Percentiles rank a stretch among this genome's conserved stretches.
Evolutionary conservation across 2,888 invertebrate genomes (phyloP).

Genomic region (Hylaea fasciaria): DNA sequence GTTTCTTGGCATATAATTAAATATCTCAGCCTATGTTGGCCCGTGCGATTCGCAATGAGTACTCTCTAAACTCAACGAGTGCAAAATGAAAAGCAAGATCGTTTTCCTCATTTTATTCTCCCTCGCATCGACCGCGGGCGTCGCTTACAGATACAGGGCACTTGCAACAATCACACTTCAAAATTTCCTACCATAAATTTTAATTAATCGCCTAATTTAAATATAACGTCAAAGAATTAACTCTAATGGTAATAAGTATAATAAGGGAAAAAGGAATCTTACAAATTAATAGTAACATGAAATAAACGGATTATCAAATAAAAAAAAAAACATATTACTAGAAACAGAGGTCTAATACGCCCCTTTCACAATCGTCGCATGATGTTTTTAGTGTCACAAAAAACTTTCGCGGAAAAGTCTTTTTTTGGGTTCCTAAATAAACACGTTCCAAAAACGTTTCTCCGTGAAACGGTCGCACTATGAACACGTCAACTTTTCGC

Average conservation of each 20-base stretch:
- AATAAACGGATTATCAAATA: conserved; percentile 64
- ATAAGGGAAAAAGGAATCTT: conserved; percentile 69
- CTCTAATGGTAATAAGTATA: conserved; percentile 72
- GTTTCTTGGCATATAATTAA: too few species aligned
- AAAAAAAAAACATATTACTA: conserved; percentile 28
- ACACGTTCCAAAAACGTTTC: too few species aligned
- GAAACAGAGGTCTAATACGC: conserved; percentile 17
- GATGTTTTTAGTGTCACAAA: conserved; percentile 15
- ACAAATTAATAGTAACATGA: conserved; percentile 82
- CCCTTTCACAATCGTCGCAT: conserved; percentile 16
- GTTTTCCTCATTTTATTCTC: conserved; percentile 7
- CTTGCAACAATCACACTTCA: conserved; percentile 36
- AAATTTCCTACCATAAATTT: conserved; percentile 30
- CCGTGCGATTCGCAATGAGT: too few species aligned
- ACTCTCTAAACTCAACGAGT: neutral
- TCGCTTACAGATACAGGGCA: conserved; percentile 10
- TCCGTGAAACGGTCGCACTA: too few species aligned
- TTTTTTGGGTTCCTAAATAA: neutral
- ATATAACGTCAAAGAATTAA: conserved; percentile 74
- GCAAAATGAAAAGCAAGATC: conserved; percentile 8
- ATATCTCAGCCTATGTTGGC: too few species aligned
- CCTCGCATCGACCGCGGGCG: conserved; percentile 1
- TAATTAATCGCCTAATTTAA: conserved; percentile 51
- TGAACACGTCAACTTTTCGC: too few species aligned
- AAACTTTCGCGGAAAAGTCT: conserved; percentile 40